phyloP scores from a whole-genome alignment of 1,140 invertebrate genomes.

The Coenobita brevimanus region DNA sequence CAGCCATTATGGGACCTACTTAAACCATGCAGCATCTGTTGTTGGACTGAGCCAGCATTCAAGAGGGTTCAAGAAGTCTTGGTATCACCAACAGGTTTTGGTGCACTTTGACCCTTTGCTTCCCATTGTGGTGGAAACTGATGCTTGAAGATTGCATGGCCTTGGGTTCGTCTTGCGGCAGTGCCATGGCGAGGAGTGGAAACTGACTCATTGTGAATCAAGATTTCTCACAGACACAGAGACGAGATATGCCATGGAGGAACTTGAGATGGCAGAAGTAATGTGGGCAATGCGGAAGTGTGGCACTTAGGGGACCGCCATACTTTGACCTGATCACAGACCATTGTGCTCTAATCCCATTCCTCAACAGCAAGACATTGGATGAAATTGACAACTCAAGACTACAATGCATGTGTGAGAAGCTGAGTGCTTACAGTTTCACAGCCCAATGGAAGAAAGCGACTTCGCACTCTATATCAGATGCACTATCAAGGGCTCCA shows the following conservation, averaged over 20 bases:
- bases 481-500: too few species aligned
- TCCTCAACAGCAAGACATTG: background rate
- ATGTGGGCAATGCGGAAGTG: constrained; percentile 42
- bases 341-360: background rate
- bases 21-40: constrained; percentile 18
- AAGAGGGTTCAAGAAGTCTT: constrained; percentile 41
- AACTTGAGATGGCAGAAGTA: constrained; percentile 50
- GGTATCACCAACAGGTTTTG: constrained; percentile 45
- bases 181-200: constrained; percentile 33
- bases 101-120: constrained; percentile 47
- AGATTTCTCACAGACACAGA: constrained; percentile 40
- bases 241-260: constrained; percentile 62
- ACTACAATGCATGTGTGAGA: background rate
- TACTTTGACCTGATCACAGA: background rate
- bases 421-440: background rate
- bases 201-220: constrained; percentile 58
- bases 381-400: background rate
- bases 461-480: background rate
- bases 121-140: constrained; percentile 58
- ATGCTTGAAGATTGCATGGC: constrained; percentile 45
- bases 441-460: background rate
- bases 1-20: constrained; percentile 57
- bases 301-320: background rate
- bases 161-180: constrained; percentile 42
- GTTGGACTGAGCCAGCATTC: constrained; percentile 50